Evolutionary conservation across 2,797 vertebrate genomes (phyloP), one percentile per base, ranked within the genome.

Genomic region (Anabas testudineus): DNA sequence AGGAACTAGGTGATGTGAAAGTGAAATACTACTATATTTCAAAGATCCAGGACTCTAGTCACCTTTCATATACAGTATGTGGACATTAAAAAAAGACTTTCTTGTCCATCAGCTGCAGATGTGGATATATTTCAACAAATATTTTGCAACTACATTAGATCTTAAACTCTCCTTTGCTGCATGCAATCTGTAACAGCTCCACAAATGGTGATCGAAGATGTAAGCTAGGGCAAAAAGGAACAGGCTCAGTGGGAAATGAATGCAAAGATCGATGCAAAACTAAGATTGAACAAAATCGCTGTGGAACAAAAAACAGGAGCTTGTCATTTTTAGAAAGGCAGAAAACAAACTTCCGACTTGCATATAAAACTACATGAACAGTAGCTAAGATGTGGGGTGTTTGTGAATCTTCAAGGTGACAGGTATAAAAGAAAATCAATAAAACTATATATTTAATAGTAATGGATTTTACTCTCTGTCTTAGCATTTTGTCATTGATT

Each of bases 381-480:
- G 5, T 5, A 61, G 22, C 8, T 59, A 37, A 51, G 32, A 43
- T 30, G n/a, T 0, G 32, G 6, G 22, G 28, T 18, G 32, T 61
- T 52, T 41, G 51, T 41, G 21, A 58, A 30, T 67, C 12, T 24
- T 39, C 21, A 32, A 74, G 22, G 16, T 28, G 26, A 37, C 4
- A 4, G 12, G 5, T 46, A 21, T 39, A 10, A 58, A 28, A 59
- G 55, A 28, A 61, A 60, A 8, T 22, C 54, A 57, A 39, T 67
- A 52, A 80, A 77, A 46, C 21, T 43, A 69, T 71, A 74, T 67
- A 63, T 80, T 88, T 4, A 51, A 87, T 4, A 51, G 37, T 10
- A n/a, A 13, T 53, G 12, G 37, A 61, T 59, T 73, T 52, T 42
- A 67, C 49, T 64, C 7, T 51, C 22, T 59, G 51, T 49, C 9